phyloP scores from a whole-genome alignment of 2,797 vertebrate genomes.

The Spizella passerina region DNA sequence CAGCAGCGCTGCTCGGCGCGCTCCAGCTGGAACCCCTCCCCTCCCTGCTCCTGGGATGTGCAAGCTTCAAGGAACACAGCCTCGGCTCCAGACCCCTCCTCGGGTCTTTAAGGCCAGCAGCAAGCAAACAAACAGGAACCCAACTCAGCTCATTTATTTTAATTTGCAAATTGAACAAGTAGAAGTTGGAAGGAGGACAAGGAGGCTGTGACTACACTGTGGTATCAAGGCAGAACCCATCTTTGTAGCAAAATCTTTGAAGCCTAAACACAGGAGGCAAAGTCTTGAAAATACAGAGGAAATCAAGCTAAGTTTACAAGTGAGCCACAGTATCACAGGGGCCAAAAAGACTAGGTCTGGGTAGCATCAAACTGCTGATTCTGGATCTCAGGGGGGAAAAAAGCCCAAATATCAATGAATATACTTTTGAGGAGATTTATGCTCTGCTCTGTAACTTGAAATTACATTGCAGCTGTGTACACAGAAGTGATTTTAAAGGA shows the following conservation, averaged over 20 bases:
- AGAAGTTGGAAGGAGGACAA: background rate
- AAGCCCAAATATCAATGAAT: background rate
- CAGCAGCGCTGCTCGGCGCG: background rate
- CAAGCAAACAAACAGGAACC: slow-evolving; percentile 16
- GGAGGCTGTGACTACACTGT: background rate
- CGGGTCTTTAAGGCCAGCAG: background rate
- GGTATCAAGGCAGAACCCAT: background rate
- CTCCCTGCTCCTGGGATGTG: background rate
- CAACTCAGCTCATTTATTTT: background rate
- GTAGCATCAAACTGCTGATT: background rate
- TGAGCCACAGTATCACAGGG: background rate
- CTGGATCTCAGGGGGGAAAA: background rate
- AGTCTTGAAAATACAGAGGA: background rate
- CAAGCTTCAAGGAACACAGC: slow-evolving; percentile 30
- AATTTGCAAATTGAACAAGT: background rate
- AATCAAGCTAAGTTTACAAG: background rate
- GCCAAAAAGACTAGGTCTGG: background rate
- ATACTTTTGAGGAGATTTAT: background rate
- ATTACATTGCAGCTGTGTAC: background rate
- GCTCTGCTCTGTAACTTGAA: background rate
- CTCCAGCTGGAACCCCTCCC: slow-evolving; percentile 52
- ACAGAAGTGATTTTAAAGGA: background rate
- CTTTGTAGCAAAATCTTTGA: background rate
- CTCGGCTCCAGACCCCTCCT: background rate
- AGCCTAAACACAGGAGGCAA: background rate